Percentiles rank a stretch among this genome's conserved stretches.
Evolutionary conservation across 30 jellyfish, hydroid and myxozoan species (phyloP).

Genomic region (Pelagia noctiluca): DNA sequence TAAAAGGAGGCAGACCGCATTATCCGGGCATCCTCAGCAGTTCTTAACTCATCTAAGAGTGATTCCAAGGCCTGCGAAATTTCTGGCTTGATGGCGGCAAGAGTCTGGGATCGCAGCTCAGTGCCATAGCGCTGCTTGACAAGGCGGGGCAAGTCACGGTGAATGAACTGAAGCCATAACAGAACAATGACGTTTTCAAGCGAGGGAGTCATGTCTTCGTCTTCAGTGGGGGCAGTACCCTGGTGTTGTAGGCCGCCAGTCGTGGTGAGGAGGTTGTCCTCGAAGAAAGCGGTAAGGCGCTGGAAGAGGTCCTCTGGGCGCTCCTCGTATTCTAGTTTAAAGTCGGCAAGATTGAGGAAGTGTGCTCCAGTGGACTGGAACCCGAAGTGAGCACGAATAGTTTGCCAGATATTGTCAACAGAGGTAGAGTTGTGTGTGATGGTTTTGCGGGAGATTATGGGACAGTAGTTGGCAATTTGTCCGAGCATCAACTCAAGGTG

Average conservation of each 20-base stretch:
- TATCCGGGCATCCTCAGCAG: constrained; percentile 32
- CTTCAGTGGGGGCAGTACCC: constrained; percentile 41
- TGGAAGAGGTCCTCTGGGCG: constrained; percentile 67
- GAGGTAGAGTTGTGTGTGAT: too few relatives aligned
- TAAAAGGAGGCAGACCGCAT: constrained; percentile 15
- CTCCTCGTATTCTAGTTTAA: too few relatives aligned
- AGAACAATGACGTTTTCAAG: constrained; percentile 44
- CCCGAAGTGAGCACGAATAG: too few relatives aligned
- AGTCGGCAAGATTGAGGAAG: too few relatives aligned
- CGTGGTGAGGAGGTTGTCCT: constrained; percentile 38
- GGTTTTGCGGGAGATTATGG: too few relatives aligned
- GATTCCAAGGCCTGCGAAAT: constrained; percentile 69
- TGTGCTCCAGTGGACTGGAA: too few relatives aligned
- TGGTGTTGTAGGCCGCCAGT: constrained; percentile 33
- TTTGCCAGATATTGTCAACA: too few relatives aligned
- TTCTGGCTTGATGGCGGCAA: constrained; percentile 61
- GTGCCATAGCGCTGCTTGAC: constrained; percentile 62
- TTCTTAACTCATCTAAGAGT: constrained; percentile 24
- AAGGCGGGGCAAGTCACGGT: constrained; percentile 26
- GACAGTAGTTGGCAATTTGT: too few relatives aligned
- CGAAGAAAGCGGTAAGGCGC: constrained; percentile 47
- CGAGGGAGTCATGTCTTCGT: constrained; percentile 47
- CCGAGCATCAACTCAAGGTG: too few relatives aligned
- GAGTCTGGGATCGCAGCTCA: constrained; percentile 43
- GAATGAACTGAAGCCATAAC: constrained; percentile 50